A percentile compares a stretch with the other conserved stretches of the same genome.
Evolutionary conservation across 2,888 invertebrate genomes (phyloP).

Genomic region (Drosophila trichaetosa): DNA sequence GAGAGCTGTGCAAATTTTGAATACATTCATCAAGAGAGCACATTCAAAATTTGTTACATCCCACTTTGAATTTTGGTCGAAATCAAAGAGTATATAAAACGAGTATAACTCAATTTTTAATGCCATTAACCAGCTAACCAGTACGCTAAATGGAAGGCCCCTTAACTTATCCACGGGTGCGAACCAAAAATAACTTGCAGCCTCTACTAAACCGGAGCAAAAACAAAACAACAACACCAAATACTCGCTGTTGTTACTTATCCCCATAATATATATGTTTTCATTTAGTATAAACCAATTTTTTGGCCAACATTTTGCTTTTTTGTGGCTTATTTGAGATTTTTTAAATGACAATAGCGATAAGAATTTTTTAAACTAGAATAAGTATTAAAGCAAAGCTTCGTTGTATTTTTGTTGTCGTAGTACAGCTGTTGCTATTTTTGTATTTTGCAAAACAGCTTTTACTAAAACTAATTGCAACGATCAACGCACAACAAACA

Average conservation of each 20-base stretch:
- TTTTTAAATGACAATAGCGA: conserved; percentile 9
- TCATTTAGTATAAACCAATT: background rate
- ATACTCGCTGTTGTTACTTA: conserved; percentile 33
- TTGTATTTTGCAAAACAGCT: conserved; percentile 58
- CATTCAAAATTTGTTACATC: conserved; percentile 53
- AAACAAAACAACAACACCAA: conserved; percentile 9
- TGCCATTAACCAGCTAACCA: conserved; percentile 39
- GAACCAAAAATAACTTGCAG: conserved; percentile 45
- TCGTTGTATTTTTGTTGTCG: conserved; percentile 33
- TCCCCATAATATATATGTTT: background rate
- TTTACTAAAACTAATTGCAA: conserved; percentile 51
- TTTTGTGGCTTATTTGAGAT: conserved; percentile 67
- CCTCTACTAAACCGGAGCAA: conserved; percentile 48
- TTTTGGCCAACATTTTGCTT: conserved; percentile 61
- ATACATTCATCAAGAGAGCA: conserved; percentile 51
- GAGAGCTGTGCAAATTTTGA: conserved; percentile 63
- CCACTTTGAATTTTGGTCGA: conserved; percentile 39
- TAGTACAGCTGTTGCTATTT: conserved; percentile 47
- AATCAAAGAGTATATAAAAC: conserved; percentile 41
- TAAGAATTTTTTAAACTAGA: conserved; percentile 29
- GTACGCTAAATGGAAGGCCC: conserved; percentile 16
- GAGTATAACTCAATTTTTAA: conserved; percentile 18
- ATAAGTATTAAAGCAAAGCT: conserved; percentile 42
- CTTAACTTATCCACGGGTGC: background rate
- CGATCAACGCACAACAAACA: conserved; percentile 35